phyloP scores from a whole-genome alignment of 1,140 invertebrate genomes.

The Drosophila dunni region DNA sequence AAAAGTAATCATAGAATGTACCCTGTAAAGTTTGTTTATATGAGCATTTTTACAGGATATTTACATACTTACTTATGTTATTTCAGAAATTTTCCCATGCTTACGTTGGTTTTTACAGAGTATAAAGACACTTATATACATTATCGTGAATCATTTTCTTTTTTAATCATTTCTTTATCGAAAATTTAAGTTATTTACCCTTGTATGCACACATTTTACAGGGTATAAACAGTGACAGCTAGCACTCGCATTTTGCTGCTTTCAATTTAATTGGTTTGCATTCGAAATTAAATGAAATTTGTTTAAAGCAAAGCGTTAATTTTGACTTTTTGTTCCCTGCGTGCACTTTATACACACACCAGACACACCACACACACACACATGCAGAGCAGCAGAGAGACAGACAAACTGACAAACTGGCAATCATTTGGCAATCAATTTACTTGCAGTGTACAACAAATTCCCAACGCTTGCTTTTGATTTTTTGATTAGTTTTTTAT shows the following conservation, averaged over 20 bases:
- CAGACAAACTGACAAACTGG: background rate
- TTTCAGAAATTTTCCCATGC: too few species aligned
- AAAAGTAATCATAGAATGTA: too few species aligned
- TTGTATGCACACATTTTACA: background rate
- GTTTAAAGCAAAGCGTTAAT: constrained; percentile 26
- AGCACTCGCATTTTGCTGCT: constrained; percentile 40
- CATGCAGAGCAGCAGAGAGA: background rate
- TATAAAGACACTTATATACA: too few species aligned
- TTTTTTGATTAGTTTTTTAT: constrained; percentile 77
- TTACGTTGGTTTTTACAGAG: too few species aligned
- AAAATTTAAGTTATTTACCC: too few species aligned
- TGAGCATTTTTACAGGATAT: too few species aligned
- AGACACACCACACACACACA: background rate
- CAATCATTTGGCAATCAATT: constrained; percentile 46
- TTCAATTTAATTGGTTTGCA: constrained; percentile 71
- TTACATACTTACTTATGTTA: too few species aligned
- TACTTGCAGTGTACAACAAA: constrained; percentile 43
- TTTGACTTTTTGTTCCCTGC: constrained; percentile 27
- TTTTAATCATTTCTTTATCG: too few species aligned
- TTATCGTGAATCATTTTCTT: too few species aligned
- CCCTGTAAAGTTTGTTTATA: too few species aligned
- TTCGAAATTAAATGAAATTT: constrained; percentile 53
- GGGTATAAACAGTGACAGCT: constrained; percentile 23
- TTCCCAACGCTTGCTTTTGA: constrained; percentile 56
- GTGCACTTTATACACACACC: constrained; percentile 26